These are phyloP conservation scores for Phlogophora meticulosa DNA, from an alignment of 2,888 invertebrate genomes.

Conservation along the genomic window DNA sequence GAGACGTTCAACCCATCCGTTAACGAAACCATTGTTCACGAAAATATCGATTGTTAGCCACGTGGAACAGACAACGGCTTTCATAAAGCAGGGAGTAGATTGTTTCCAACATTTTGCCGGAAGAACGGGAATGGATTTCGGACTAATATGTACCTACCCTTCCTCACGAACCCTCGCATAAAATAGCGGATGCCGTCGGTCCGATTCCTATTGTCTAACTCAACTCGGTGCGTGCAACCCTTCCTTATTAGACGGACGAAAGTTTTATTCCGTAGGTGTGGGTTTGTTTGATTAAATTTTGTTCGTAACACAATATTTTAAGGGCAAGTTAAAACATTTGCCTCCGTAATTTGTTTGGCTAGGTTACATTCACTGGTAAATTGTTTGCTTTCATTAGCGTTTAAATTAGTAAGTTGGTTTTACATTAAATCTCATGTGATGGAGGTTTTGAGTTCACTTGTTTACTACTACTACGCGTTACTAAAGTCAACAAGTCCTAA, in stretches of 20 bases:
- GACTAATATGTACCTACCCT: slow-evolving; percentile 85
- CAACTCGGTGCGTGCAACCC: slow-evolving; percentile 85
- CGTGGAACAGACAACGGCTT: slow-evolving; percentile 74
- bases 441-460: not conserved
- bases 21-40: slow-evolving; percentile 65
- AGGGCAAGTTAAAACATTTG: slow-evolving; percentile 52
- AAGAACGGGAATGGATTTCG: slow-evolving; percentile 86
- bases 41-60: slow-evolving; percentile 64
- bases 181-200: slow-evolving; percentile 85
- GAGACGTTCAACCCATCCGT: slow-evolving; percentile 44
- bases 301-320: slow-evolving; percentile 66
- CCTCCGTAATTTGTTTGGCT: slow-evolving; percentile 48
- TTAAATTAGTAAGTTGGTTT: slow-evolving; percentile 10
- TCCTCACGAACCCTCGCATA: slow-evolving; percentile 82
- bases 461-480: too few species aligned
- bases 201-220: slow-evolving; percentile 86
- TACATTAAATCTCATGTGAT: slow-evolving; percentile 6
- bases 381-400: slow-evolving; percentile 46
- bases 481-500: not conserved
- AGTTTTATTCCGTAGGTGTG: slow-evolving; percentile 80
- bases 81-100: slow-evolving; percentile 84
- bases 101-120: slow-evolving; percentile 85
- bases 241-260: slow-evolving; percentile 79
- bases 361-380: slow-evolving; percentile 38
- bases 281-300: slow-evolving; percentile 74